Evolutionary conservation across 2,113 vertebrate species (phyloP), one percentile per base, ranked within the genome.

Genomic region (Eurypyga helias): DNA sequence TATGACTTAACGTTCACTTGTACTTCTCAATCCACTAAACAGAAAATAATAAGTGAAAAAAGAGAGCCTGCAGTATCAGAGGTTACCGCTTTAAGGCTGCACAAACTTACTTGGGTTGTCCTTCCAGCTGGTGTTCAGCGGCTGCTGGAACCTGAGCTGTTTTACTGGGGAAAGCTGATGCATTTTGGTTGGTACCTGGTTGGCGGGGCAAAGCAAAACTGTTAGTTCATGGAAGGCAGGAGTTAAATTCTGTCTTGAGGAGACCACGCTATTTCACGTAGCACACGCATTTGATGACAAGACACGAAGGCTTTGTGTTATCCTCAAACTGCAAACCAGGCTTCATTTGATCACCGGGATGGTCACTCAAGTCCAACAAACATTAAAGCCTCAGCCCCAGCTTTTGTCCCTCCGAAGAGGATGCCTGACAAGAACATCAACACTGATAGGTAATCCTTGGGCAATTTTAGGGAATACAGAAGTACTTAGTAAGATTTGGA

Each of bases 61-160:
- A 33, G 41, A 2, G 0, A 88, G 51, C 17, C 64, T 55, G 64
- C 21, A 33, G 17, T 17, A 31, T 13, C 21, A 64, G 64, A 23
- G 17, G 5, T 85, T 57, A 58, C 45, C 2, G 1, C 25, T 36
- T 70, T 20, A 41, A 43, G 34, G 16, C 55, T 49, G 46, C 49
- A 58, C 54, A 88, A 80, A 98, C 99, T 98, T 98, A 99, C 99
- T 80, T 97, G 16, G 98, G 98, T 83, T 99, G 98, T 90, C 98
- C 98, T 95, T 99, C 99, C 57, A 99, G 98, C 79, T 99, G 97
- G 54, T 98, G 98, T 94, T 99, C 98, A 96, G 99, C 98, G 24
- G 99, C 98, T 66, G 98, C 98, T 43, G 99, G 99, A 9, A 99
- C 98, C 72, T 99, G 99, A 75, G 98, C 98, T 98, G 99, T 98